Percentiles rank a stretch among this genome's conserved stretches.
These are phyloP conservation scores for Eulemur macaco DNA, from an alignment of 2,113 vertebrate genomes.

Conservation along the genomic window DNA sequence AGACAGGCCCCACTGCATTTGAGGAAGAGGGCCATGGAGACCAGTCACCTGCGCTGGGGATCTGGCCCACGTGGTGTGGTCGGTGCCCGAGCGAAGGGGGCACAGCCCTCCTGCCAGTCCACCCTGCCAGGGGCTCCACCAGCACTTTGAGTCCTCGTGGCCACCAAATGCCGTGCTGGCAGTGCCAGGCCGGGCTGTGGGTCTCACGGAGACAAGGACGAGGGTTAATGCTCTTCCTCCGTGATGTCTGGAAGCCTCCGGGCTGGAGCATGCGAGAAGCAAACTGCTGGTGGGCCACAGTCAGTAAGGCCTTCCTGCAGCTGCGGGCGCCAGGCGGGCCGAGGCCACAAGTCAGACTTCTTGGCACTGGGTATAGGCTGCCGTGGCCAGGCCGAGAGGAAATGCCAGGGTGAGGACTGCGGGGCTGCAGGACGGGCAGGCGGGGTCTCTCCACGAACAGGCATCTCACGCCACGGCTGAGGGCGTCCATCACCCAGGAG, in stretches of 20 bases:
- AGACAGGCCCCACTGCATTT: background rate
- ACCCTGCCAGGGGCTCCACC: background rate
- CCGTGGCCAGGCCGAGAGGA: background rate
- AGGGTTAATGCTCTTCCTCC: background rate
- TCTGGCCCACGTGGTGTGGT: background rate
- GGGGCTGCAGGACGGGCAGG: background rate
- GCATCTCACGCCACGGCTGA: background rate
- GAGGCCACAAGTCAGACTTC: background rate
- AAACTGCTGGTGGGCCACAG: background rate
- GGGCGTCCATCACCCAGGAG: background rate
- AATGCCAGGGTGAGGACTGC: background rate
- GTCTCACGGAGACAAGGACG: background rate
- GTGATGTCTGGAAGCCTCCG: background rate
- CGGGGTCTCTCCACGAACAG: background rate
- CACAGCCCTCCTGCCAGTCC: no score
- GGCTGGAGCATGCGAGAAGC: no score
- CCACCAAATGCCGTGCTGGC: background rate
- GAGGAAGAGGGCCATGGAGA: background rate
- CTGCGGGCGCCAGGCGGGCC: background rate
- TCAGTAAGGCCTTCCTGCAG: background rate
- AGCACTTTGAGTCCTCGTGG: background rate
- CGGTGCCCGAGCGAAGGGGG: background rate
- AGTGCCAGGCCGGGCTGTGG: background rate
- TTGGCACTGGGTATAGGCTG: accelerated
- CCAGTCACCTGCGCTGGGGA: background rate